Conservation (phyloP, 2,113 vertebrate species). For the Microcebus murinus region DNA sequence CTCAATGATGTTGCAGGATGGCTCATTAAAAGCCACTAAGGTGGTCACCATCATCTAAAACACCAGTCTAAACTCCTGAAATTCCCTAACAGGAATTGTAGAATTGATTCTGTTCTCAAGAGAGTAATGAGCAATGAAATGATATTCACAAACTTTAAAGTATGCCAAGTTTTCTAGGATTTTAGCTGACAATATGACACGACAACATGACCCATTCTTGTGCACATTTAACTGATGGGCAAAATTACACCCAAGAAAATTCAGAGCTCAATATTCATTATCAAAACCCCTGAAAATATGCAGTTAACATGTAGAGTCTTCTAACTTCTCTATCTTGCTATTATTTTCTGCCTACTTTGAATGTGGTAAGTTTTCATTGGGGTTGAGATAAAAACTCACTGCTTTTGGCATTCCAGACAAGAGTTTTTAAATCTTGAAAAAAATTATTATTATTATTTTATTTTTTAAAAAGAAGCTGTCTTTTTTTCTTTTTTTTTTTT, state of each 20-base stretch:
- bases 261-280: not conserved
- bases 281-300: not conserved
- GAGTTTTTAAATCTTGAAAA: too few relatives aligned
- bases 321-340: not conserved
- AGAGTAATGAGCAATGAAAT: not conserved
- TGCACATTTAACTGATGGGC: not conserved
- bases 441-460: too few relatives aligned
- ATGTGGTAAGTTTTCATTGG: not conserved
- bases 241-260: not conserved
- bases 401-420: not conserved
- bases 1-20: not conserved
- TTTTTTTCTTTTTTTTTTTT: too few relatives aligned
- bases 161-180: not conserved
- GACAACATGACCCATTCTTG: not conserved
- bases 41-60: not conserved
- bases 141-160: not conserved
- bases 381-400: not conserved
- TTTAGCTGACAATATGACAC: not conserved
- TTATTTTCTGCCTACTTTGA: not conserved
- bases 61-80: not conserved
- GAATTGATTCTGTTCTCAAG: not conserved
- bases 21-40: not conserved
- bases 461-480: not conserved
- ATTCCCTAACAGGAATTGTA: not conserved
- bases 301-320: not conserved